phyloP scores from a whole-genome alignment of 2,888 invertebrate species.

The Trichogramma dendrolimi region DNA sequence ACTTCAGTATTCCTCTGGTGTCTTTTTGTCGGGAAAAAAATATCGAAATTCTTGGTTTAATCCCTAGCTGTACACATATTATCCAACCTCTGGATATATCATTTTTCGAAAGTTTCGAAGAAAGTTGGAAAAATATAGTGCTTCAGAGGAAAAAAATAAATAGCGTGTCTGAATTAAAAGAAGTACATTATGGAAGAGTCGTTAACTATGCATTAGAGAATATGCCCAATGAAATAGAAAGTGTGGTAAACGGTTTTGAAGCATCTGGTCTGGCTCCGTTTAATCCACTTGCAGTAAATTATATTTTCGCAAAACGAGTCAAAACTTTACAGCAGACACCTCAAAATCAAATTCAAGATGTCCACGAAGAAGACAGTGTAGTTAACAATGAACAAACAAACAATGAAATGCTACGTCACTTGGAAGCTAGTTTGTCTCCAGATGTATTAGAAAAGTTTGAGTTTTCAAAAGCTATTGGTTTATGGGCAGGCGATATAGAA shows the following conservation, averaged over 20 bases:
- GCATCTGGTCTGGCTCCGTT: conserved; percentile 10
- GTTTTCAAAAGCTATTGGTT: not conserved
- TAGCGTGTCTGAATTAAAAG: not conserved
- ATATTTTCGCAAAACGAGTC: not conserved
- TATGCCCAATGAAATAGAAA: not conserved
- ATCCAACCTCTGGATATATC: conserved; percentile 11
- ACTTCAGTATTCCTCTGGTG: conserved; percentile 7
- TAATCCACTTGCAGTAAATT: conserved; percentile 7
- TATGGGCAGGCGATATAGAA: conserved; percentile 7
- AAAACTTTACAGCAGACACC: not conserved
- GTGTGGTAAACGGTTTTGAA: not conserved
- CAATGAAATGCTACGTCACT: not conserved
- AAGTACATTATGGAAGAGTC: conserved; percentile 4
- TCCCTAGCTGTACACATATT: conserved; percentile 4
- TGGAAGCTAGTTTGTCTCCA: conserved; percentile 6
- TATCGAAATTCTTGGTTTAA: conserved; percentile 6
- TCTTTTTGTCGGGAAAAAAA: conserved; percentile 5
- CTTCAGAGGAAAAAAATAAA: conserved; percentile 1
- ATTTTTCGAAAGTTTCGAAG: conserved; percentile 14
- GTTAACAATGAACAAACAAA: no score
- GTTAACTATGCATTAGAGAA: not conserved
- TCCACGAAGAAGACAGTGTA: no score
- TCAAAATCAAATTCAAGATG: no score
- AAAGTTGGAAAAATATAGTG: conserved; percentile 6
- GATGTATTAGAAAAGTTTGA: conserved; percentile 6